phyloP scores from a whole-genome alignment of 2,113 vertebrate species.

The Pseudolaguvia tuberculata region DNA sequence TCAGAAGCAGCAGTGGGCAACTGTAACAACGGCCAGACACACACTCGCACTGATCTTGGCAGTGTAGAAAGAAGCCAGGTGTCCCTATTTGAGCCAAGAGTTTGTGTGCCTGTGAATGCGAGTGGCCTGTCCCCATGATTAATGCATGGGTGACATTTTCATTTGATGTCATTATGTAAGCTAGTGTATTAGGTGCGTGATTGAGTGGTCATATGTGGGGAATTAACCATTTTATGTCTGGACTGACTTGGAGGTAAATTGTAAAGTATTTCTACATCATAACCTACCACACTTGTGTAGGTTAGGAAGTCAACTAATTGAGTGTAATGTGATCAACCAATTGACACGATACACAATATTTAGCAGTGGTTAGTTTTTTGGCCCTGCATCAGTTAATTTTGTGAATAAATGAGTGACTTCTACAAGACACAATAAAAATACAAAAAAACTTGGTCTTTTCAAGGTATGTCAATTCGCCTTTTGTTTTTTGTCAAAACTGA shows the following conservation, averaged over 20 bases:
- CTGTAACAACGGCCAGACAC: conserved; percentile 60
- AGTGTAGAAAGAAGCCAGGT: conserved; percentile 55
- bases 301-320: too few relatives aligned
- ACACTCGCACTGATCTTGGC: conserved; percentile 55
- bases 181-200: conserved; percentile 16
- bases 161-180: conserved; percentile 33
- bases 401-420: too few relatives aligned
- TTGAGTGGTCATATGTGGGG: neutral
- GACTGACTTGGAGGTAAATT: neutral
- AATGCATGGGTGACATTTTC: conserved; percentile 35
- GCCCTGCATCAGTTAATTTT: neutral
- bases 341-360: too few relatives aligned
- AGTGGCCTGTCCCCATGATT: conserved; percentile 33
- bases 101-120: conserved; percentile 22
- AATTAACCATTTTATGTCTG: conserved; percentile 2
- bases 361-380: too few relatives aligned
- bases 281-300: conserved; percentile 11
- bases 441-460: too few relatives aligned
- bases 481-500: too few relatives aligned
- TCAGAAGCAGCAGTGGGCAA: conserved; percentile 60
- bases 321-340: too few relatives aligned
- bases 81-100: conserved; percentile 40
- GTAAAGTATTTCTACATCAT: neutral
- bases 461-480: too few relatives aligned
- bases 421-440: too few relatives aligned